These are phyloP conservation scores for Axinella damicornis DNA, from an alignment of 37 sponge, comb jelly and placozoan genomes.

Conservation along the genomic window DNA sequence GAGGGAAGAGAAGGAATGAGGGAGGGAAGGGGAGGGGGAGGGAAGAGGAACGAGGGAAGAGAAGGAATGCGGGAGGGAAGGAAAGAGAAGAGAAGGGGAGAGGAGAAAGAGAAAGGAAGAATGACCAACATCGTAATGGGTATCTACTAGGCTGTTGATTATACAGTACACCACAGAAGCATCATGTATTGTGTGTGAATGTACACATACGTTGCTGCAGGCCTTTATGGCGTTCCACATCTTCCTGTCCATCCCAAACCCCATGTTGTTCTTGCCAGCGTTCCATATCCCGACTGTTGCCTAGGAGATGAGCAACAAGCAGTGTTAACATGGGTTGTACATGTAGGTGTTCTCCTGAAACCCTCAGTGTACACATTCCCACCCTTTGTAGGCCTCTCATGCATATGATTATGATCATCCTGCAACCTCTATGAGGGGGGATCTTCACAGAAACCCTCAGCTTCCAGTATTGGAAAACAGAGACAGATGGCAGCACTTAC, in stretches of 20 bases:
- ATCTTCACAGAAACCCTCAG: too few relatives aligned
- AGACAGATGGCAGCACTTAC: slow-evolving; percentile 15
- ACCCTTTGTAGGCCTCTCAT: too few relatives aligned
- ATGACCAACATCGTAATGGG: neutral
- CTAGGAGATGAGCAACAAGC: slow-evolving; percentile 4
- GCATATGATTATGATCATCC: too few relatives aligned
- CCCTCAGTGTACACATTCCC: too few relatives aligned
- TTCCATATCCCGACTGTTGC: slow-evolving; percentile 53
- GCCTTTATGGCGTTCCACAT: slow-evolving; percentile 71
- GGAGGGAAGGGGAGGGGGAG: neutral
- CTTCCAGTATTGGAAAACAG: too few relatives aligned
- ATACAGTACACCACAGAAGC: too few relatives aligned
- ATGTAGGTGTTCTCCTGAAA: too few relatives aligned
- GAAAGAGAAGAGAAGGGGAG: neutral
- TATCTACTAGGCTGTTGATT: neutral
- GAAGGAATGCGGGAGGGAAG: neutral
- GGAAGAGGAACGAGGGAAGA: neutral
- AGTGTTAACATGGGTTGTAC: too few relatives aligned
- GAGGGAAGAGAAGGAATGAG: neutral
- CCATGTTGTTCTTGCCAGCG: slow-evolving; percentile 92
- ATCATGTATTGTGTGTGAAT: too few relatives aligned
- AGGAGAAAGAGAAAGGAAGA: neutral
- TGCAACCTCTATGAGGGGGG: too few relatives aligned
- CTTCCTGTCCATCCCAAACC: slow-evolving; percentile 81
- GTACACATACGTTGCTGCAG: slow-evolving; percentile 58